These are phyloP conservation scores for Ailuropoda melanoleuca DNA, from an alignment of 2,113 vertebrate species.

Conservation along the genomic window DNA sequence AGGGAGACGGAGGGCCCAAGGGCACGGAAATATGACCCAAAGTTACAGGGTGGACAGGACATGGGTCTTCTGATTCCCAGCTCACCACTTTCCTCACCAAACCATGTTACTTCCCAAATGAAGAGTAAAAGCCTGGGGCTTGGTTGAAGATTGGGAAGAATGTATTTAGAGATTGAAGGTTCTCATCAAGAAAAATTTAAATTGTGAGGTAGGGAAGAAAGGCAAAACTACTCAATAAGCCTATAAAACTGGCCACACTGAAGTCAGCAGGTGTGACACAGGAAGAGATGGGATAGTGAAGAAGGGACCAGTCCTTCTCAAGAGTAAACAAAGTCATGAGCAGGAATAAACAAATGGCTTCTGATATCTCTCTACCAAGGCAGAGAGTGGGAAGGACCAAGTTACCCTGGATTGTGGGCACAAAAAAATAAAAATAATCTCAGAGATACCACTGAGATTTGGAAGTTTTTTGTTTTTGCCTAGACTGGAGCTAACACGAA, in stretches of 20 bases:
- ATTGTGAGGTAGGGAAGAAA: neutral
- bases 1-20: too few relatives aligned
- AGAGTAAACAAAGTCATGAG: neutral
- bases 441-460: neutral
- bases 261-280: neutral
- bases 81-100: neutral
- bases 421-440: neutral
- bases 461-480: neutral
- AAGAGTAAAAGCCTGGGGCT: neutral
- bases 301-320: neutral
- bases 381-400: neutral
- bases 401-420: neutral
- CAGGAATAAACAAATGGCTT: neutral
- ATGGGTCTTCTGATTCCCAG: neutral
- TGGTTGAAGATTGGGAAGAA: neutral
- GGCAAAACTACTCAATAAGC: neutral
- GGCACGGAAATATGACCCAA: neutral
- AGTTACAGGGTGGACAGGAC: neutral
- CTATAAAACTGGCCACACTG: neutral
- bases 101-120: neutral
- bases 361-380: neutral
- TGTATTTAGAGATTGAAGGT: neutral
- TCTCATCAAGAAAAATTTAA: neutral
- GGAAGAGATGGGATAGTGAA: neutral
- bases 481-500: neutral